Evolutionary conservation across 2,113 vertebrate species (phyloP).

Genomic region (Bubo blakistoni): DNA sequence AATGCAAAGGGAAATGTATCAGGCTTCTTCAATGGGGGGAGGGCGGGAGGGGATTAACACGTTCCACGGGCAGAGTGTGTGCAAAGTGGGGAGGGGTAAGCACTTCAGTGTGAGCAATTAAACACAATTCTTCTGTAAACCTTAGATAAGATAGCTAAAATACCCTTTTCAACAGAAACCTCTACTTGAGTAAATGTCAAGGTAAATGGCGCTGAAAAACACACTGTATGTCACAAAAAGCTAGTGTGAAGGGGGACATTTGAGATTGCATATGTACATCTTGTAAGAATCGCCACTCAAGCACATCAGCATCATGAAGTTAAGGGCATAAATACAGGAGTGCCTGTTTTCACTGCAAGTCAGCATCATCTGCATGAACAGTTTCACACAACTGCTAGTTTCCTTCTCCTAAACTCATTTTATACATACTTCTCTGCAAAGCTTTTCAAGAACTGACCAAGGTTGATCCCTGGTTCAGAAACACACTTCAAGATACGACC

Average conservation of each 20-base stretch:
- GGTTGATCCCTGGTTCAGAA: background rate
- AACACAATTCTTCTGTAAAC: constrained; percentile 18
- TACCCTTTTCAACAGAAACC: constrained; percentile 5
- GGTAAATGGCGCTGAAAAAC: constrained; percentile 4
- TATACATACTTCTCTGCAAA: background rate
- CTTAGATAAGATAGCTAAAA: constrained; percentile 16
- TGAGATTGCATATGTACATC: background rate
- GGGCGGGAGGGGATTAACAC: constrained; percentile 11
- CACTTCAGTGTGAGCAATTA: constrained; percentile 11
- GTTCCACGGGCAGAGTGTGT: background rate
- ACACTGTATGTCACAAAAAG: background rate
- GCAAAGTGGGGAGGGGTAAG: background rate
- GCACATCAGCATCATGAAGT: background rate
- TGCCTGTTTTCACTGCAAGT: background rate
- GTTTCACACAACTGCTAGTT: background rate
- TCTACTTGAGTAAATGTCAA: background rate
- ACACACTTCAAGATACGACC: background rate
- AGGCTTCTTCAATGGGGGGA: constrained; percentile 16
- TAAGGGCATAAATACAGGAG: background rate
- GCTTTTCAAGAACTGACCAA: background rate
- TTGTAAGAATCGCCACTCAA: background rate
- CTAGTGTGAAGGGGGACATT: background rate
- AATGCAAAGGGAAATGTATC: constrained; percentile 50
- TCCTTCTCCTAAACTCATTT: background rate
- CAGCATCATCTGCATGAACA: background rate